Evolutionary conservation across 1,140 invertebrate genomes (phyloP).

Genomic region (Apis dorsata): DNA sequence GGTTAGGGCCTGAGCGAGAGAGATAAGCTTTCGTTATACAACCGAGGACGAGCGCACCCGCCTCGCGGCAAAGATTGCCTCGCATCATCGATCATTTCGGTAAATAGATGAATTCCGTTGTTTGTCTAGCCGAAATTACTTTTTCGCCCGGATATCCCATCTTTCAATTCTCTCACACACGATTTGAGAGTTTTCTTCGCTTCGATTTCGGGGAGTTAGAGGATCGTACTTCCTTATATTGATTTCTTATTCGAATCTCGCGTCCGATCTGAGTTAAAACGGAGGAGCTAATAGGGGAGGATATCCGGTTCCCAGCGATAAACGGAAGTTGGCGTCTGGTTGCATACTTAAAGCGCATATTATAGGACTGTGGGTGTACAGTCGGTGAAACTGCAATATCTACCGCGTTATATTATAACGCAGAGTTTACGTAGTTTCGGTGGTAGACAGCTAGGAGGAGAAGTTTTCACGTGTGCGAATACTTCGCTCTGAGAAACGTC

Average conservation of each 20-base stretch:
- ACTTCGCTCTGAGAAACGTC: conserved; percentile 53
- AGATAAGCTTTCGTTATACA: conserved; percentile 64
- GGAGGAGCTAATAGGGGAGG: conserved; percentile 34
- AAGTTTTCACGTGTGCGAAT: conserved; percentile 55
- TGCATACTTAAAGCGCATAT: conserved; percentile 44
- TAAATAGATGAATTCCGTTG: conserved; percentile 62
- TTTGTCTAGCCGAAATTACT: conserved; percentile 65
- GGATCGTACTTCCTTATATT: no score
- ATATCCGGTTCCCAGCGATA: conserved; percentile 5
- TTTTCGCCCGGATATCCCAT: conserved; percentile 27
- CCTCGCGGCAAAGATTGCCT: conserved; percentile 47
- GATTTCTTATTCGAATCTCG: background rate
- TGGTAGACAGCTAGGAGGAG: conserved; percentile 44
- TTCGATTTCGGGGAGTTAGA: no score
- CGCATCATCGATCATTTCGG: conserved; percentile 63
- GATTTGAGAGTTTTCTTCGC: background rate
- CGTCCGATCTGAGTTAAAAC: background rate
- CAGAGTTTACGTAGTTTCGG: conserved; percentile 47
- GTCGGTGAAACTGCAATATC: conserved; percentile 37
- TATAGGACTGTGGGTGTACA: conserved; percentile 9
- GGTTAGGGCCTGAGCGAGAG: conserved; percentile 50
- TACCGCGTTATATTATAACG: conserved; percentile 46
- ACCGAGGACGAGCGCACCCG: conserved; percentile 9
- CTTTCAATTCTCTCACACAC: conserved; percentile 14
- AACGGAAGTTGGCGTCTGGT: conserved; percentile 32